These are phyloP conservation scores for Odontomyia ornata DNA, from an alignment of 2,888 invertebrate genomes.

Conservation along the genomic window DNA sequence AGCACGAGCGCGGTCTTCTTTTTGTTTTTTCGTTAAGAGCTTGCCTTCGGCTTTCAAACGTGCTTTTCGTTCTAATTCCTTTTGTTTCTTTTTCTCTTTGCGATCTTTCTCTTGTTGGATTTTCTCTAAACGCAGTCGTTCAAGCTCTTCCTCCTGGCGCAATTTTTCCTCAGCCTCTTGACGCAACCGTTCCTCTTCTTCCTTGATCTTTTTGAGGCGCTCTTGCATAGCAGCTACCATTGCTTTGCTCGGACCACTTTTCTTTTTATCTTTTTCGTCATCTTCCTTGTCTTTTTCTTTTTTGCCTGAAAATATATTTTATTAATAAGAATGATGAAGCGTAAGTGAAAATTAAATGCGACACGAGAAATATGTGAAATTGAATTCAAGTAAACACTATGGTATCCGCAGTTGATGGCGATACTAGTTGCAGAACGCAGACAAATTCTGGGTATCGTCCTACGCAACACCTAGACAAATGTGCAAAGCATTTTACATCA, in stretches of 20 bases:
- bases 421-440: no score
- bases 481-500: no score
- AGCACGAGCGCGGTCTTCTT: conserved; percentile 87
- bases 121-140: conserved; percentile 77
- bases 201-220: conserved; percentile 84
- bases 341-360: no score
- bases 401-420: no score
- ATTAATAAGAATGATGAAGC: no score
- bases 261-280: conserved; percentile 68
- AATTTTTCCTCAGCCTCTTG: conserved; percentile 84
- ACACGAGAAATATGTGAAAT: no score
- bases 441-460: no score
- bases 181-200: conserved; percentile 81
- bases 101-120: conserved; percentile 84
- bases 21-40: conserved; percentile 91
- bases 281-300: conserved; percentile 65
- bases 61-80: conserved; percentile 92
- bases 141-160: conserved; percentile 77
- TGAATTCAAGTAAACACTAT: no score
- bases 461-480: no score
- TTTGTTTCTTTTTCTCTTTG: conserved; percentile 88
- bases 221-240: conserved; percentile 93
- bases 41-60: conserved; percentile 96
- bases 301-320: conserved; percentile 58
- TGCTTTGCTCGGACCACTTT: conserved; percentile 82